Conservation (phyloP, 2,113 vertebrate species). For the Benitochromis conjunctus region DNA sequence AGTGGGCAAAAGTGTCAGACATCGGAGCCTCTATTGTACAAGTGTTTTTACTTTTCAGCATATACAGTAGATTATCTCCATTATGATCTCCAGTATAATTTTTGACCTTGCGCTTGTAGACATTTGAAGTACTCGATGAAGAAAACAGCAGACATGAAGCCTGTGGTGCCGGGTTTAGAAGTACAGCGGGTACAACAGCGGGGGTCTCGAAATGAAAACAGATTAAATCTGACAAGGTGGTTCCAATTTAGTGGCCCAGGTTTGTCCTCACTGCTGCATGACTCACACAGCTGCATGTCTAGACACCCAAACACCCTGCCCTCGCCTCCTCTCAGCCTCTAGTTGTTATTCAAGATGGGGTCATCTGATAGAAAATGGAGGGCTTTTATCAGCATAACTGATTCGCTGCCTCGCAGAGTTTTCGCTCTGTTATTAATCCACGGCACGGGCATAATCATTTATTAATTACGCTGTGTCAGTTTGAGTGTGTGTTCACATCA, state of each 20-base stretch:
- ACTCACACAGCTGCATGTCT: constrained; percentile 31
- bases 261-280: constrained; percentile 19
- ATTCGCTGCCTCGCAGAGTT: constrained; percentile 3
- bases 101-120: background rate
- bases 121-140: background rate
- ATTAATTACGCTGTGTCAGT: constrained; percentile 25
- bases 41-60: background rate
- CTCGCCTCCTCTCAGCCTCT: background rate
- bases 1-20: background rate
- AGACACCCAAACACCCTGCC: constrained; percentile 6
- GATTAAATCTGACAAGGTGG: constrained; percentile 36
- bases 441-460: constrained; percentile 7
- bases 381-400: constrained; percentile 48
- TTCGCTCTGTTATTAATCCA: constrained; percentile 29
- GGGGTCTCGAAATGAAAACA: background rate
- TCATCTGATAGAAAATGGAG: constrained; percentile 34
- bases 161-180: background rate
- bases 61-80: background rate
- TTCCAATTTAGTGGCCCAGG: constrained; percentile 7
- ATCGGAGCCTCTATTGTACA: background rate
- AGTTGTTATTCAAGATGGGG: constrained; percentile 44
- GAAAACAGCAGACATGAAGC: background rate
- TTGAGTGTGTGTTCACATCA: constrained; percentile 11
- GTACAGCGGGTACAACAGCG: background rate
- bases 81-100: background rate